Evolutionary conservation across 2,797 vertebrate species (phyloP).

Genomic region (Hoplostethus atlanticus): DNA sequence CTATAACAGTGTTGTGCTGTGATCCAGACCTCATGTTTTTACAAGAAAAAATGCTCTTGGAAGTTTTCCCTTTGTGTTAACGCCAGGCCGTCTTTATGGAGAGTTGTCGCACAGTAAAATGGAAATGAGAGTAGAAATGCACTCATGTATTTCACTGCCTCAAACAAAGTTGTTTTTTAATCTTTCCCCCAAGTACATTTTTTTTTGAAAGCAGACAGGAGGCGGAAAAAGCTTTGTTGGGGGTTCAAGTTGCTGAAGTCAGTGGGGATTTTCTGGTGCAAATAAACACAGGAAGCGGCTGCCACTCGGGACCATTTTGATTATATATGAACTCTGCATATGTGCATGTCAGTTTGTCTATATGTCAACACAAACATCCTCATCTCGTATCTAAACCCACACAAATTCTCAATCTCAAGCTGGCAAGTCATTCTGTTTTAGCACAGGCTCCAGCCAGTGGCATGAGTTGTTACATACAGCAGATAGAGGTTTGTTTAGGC

Average conservation of each 20-base stretch:
- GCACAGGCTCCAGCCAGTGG: not conserved
- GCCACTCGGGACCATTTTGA: conserved; percentile 63
- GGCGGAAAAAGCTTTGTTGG: conserved; percentile 49
- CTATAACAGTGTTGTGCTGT: conserved; percentile 10
- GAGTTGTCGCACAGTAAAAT: conserved; percentile 27
- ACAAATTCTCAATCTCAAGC: conserved; percentile 36
- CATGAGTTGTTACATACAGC: conserved; percentile 2
- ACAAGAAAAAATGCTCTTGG: conserved; percentile 47
- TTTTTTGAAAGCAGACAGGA: conserved; percentile 21
- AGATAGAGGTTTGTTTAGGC: conserved; percentile 39
- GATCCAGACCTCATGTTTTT: conserved; percentile 33
- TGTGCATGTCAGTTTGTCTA: conserved; percentile 64
- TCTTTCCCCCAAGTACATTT: conserved; percentile 45
- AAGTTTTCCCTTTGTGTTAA: conserved; percentile 41
- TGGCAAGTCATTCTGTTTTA: conserved; percentile 5
- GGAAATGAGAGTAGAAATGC: conserved; percentile 32
- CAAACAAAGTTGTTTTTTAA: conserved; percentile 39
- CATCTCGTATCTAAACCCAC: conserved; percentile 51
- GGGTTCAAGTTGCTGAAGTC: conserved; percentile 55
- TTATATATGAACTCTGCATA: conserved; percentile 60
- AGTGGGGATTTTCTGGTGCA: conserved; percentile 65
- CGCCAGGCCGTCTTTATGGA: conserved; percentile 50
- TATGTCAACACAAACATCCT: conserved; percentile 78
- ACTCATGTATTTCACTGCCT: conserved; percentile 27
- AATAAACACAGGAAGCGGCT: conserved; percentile 83